Evolutionary conservation across 2,113 vertebrate species (phyloP), one percentile per base, ranked within the genome.

Genomic region (Macquaria ambigua): DNA sequence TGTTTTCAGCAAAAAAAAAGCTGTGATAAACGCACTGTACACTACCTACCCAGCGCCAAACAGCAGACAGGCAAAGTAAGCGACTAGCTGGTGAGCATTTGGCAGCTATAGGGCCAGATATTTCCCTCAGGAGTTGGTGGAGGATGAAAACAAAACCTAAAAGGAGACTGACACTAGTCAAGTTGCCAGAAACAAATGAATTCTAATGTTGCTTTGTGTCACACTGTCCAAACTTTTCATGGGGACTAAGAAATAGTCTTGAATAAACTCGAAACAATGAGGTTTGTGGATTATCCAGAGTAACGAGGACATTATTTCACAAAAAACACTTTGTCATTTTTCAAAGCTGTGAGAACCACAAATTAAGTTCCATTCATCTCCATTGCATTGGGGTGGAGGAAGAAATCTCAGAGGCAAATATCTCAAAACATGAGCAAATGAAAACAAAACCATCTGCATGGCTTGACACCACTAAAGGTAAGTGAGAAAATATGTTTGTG

Each of bases 401-500:
- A 62, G 41, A 61, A 43, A 31, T 74, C 61, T 63, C 74, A 25
- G 23, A 63, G 31, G 48, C 48, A 77, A 66, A 41, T 52, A 52
- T 55, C 48, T 7, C 48, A 41, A n/a, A 63, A 64, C 48, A 48
- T 20, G 18, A 48, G 41, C 10, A 31, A 48, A 74, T 25, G 15
- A 52, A 69, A 50, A 52, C 46, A 50, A 52, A 52, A n/a, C 21
- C 14, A 14, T 39, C 16, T 5, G 50, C 48, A 9, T 39, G 23
- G 8, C 34, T 25, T 59, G n/a, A 43, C n/a, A 28, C 15, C 5
- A 66, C 4, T 3, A 41, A 37, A 72, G 52, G 7, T 10, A 10
- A 8, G 14, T 71, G 50, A 71, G 69, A 53, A 15, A 71, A 18
- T 48, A 1, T 18, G 25, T 31, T 20, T 62, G 20, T 62, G 31